A percentile compares a stretch with the other conserved stretches of the same genome.
Conservation (phyloP, 2,888 invertebrate species). For the Neocrepidodera transversa region DNA sequence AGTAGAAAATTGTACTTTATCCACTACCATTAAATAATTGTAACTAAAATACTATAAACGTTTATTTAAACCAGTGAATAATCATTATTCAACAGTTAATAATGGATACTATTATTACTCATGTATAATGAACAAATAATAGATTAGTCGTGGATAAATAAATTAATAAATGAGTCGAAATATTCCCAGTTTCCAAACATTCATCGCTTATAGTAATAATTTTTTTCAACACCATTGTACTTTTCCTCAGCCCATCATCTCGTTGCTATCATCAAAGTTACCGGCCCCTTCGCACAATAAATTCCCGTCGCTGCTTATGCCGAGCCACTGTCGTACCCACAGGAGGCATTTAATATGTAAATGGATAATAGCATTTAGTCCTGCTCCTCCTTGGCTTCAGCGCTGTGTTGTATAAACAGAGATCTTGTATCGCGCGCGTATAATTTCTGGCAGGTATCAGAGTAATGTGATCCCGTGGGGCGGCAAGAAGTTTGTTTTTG, state of each 20-base stretch:
- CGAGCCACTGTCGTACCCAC: conserved; percentile 24
- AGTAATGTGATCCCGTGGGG: conserved; percentile 28
- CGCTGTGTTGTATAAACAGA: conserved; percentile 34
- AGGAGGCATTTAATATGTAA: conserved; percentile 38
- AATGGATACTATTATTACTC: too few relatives aligned
- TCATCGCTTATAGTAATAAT: neutral
- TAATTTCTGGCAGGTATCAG: conserved; percentile 33
- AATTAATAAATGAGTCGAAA: too few relatives aligned
- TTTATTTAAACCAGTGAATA: too few relatives aligned
- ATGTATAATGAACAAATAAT: too few relatives aligned
- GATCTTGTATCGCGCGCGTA: conserved; percentile 29
- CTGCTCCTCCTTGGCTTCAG: conserved; percentile 22
- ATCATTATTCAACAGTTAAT: too few relatives aligned
- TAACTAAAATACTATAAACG: too few relatives aligned
- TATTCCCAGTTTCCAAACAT: neutral
- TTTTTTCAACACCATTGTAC: conserved; percentile 6
- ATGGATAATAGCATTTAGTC: conserved; percentile 37
- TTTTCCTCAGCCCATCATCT: conserved; percentile 20
- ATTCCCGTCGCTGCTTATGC: conserved; percentile 19
- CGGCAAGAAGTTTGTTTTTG: conserved; percentile 26
- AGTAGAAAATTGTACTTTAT: too few relatives aligned
- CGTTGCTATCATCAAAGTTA: conserved; percentile 14
- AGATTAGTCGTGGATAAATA: too few relatives aligned
- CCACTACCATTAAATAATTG: too few relatives aligned
- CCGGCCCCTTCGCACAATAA: conserved; percentile 12